Evolutionary conservation across 2,888 invertebrate genomes (phyloP).

Genomic region (Chalcis sispes): DNA sequence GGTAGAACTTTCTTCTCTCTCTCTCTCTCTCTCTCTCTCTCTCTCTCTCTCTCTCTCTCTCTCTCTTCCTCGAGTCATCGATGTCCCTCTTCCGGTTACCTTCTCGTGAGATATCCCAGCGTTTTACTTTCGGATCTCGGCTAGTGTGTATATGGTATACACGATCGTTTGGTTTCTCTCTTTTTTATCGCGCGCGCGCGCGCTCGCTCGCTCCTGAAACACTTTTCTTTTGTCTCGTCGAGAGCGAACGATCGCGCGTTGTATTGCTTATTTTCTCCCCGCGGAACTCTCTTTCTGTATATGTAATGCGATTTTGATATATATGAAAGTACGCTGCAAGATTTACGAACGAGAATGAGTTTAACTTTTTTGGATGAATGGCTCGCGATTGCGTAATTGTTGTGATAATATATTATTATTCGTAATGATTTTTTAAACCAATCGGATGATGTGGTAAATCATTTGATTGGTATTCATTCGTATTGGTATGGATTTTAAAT

Average conservation of each 20-base stretch:
- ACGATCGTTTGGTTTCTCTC: too few relatives aligned
- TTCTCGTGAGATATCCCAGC: not conserved
- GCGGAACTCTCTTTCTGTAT: not conserved
- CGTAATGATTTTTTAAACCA: too few relatives aligned
- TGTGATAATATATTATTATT: too few relatives aligned
- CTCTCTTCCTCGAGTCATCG: conserved; percentile 6
- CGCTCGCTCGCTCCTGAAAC: not conserved
- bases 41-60: not conserved
- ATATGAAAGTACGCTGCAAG: too few relatives aligned
- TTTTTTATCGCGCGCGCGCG: too few relatives aligned
- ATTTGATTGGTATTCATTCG: too few relatives aligned
- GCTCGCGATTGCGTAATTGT: too few relatives aligned
- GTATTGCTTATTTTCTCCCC: not conserved
- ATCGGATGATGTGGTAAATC: too few relatives aligned
- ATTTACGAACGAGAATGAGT: too few relatives aligned
- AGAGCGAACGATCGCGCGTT: not conserved
- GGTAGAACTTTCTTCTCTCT: not conserved
- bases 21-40: not conserved
- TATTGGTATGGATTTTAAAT: too few relatives aligned
- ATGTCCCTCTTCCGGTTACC: conserved; percentile 5
- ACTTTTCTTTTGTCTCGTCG: conserved; percentile 2
- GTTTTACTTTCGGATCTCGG: conserved; percentile 14
- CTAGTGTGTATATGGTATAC: not conserved
- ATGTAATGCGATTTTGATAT: not conserved
- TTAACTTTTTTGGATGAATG: too few relatives aligned